Evolutionary conservation across 2,113 vertebrate species (phyloP).

Genomic region (Xiphias gladius): DNA sequence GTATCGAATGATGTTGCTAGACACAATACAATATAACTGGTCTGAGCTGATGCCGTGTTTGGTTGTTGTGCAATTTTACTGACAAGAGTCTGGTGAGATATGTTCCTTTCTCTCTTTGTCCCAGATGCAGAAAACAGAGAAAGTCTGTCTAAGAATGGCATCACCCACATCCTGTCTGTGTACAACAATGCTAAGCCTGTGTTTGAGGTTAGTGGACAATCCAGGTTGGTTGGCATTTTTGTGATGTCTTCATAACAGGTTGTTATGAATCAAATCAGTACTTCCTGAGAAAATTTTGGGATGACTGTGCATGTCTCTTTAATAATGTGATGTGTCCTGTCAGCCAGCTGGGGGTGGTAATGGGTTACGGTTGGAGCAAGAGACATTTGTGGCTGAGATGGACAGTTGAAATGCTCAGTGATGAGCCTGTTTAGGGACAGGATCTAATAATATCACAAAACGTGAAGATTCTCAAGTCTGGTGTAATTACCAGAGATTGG

Average conservation of each 20-base stretch:
- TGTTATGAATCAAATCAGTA: conserved; percentile 2
- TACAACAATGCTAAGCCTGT: conserved; percentile 88
- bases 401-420: not conserved
- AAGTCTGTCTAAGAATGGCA: conserved; percentile 84
- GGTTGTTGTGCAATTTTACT: not conserved
- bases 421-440: not conserved
- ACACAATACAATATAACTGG: not conserved
- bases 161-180: conserved; percentile 91
- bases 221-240: not conserved
- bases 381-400: not conserved
- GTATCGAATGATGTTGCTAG: conserved; percentile 12
- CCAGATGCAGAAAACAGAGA: conserved; percentile 89
- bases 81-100: not conserved
- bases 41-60: not conserved
- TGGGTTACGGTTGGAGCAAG: conserved; percentile 38
- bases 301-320: not conserved
- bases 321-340: conserved; percentile 47
- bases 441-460: not conserved
- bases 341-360: conserved; percentile 77
- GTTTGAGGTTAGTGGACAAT: conserved; percentile 82
- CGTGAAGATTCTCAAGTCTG: not conserved
- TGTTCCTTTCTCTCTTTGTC: conserved; percentile 14
- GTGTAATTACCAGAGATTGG: not conserved
- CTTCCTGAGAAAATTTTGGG: conserved; percentile 32
- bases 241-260: not conserved